These are phyloP conservation scores for Boleophthalmus pectinirostris DNA, from an alignment of 2,113 vertebrate species.

Conservation along the genomic window DNA sequence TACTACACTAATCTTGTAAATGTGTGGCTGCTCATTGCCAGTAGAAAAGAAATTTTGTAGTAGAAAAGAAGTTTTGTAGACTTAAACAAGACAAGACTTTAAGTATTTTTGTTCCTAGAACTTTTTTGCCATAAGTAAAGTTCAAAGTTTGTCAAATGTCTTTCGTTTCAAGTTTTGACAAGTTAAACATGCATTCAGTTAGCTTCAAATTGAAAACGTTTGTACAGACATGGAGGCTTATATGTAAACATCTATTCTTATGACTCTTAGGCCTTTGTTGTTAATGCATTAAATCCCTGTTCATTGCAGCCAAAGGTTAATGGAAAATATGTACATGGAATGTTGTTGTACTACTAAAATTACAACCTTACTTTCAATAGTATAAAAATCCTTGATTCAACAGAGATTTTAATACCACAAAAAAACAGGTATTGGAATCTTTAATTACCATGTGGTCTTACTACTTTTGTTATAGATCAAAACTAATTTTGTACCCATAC, in stretches of 20 bases:
- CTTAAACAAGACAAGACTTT: neutral
- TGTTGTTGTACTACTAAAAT: neutral
- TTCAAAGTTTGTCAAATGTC: neutral
- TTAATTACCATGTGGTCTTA: neutral
- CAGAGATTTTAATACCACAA: neutral
- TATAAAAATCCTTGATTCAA: neutral
- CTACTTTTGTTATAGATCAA: neutral
- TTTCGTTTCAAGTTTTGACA: neutral
- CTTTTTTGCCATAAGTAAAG: neutral
- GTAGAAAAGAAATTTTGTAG: no score
- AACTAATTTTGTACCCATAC: neutral
- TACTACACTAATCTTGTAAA: neutral
- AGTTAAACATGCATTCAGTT: neutral
- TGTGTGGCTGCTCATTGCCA: neutral
- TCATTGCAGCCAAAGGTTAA: conserved; percentile 21
- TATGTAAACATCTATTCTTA: neutral
- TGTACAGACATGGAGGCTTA: neutral
- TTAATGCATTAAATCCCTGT: neutral
- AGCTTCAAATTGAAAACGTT: conserved; percentile 7
- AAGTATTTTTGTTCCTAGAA: neutral
- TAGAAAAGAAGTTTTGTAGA: neutral
- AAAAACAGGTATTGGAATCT: no score
- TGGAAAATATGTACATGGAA: conserved; percentile 4
- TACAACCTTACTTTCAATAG: neutral
- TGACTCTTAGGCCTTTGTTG: neutral